Conservation (phyloP, 2,888 invertebrate genomes). For the Atethmia centrago region DNA sequence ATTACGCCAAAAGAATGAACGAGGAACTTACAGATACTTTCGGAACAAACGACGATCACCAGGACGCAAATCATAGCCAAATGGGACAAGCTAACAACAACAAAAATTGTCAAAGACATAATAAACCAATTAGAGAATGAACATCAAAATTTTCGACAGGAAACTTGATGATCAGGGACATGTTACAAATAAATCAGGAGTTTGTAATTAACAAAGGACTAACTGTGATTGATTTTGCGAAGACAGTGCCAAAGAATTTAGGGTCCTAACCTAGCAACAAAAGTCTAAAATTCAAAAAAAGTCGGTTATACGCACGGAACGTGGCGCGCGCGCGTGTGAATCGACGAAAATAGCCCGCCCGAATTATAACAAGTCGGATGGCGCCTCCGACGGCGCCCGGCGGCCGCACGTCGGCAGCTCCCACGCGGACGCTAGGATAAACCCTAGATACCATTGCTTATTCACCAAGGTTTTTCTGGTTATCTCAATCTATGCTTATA, state of each 20-base stretch:
- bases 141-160: conserved; percentile 16
- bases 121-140: conserved; percentile 42
- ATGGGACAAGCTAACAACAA: conserved; percentile 38
- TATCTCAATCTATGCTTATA: conserved; percentile 15
- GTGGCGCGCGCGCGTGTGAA: conserved; percentile 85
- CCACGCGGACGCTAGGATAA: conserved; percentile 69
- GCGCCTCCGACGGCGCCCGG: conserved; percentile 86
- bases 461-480: conserved; percentile 59
- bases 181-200: conserved; percentile 9
- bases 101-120: conserved; percentile 34
- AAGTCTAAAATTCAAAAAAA: conserved; percentile 80
- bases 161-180: conserved; percentile 1
- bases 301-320: conserved; percentile 79
- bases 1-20: conserved; percentile 27
- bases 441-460: conserved; percentile 66
- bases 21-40: conserved; percentile 39
- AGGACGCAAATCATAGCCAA: conserved; percentile 50
- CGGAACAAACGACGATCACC: conserved; percentile 36
- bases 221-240: conserved; percentile 1
- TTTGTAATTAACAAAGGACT: conserved; percentile 17
- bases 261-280: conserved; percentile 68
- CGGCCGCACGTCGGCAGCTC: conserved; percentile 75
- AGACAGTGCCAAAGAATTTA: conserved; percentile 46
- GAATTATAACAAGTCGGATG: conserved; percentile 88
- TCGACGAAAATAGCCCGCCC: conserved; percentile 88